phyloP scores from a whole-genome alignment of 92 coral and sea anemone species.

The Zoanthus sansibaricus region DNA sequence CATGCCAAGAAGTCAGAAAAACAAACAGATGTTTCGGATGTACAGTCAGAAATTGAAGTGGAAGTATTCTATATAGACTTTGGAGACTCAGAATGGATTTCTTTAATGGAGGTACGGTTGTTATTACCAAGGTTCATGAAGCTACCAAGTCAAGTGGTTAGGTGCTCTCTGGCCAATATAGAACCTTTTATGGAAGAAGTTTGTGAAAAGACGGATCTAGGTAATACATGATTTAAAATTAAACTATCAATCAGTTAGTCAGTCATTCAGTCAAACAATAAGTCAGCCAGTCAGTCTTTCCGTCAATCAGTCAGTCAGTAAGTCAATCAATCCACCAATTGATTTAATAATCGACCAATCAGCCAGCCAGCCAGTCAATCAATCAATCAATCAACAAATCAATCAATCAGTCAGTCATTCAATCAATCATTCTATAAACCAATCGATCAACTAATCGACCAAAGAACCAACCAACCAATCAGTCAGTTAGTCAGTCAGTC shows the following conservation, averaged over 20 bases:
- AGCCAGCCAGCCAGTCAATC: too few relatives aligned
- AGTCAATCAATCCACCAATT: background rate
- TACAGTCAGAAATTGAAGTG: conserved; percentile 43
- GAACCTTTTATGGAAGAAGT: conserved; percentile 58
- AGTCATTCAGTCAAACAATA: background rate
- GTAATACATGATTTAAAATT: background rate
- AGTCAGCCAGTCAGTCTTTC: too few relatives aligned
- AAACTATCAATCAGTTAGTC: background rate
- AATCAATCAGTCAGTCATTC: too few relatives aligned
- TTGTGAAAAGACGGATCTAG: conserved; percentile 12
- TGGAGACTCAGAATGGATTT: conserved; percentile 83
- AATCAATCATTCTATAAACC: too few relatives aligned
- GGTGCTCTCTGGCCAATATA: conserved; percentile 83
- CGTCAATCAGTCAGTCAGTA: too few relatives aligned
- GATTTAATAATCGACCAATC: too few relatives aligned
- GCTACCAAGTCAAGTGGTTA: conserved; percentile 94
- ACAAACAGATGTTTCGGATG: conserved; percentile 25
- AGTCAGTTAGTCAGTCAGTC: too few relatives aligned
- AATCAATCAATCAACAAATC: too few relatives aligned
- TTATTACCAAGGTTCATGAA: conserved; percentile 80
- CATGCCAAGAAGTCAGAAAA: conserved; percentile 1
- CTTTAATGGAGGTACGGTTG: conserved; percentile 70
- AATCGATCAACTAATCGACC: too few relatives aligned
- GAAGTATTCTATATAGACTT: conserved; percentile 93
- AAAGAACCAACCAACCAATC: too few relatives aligned